Evolutionary conservation across 2,888 invertebrate genomes (phyloP).

Genomic region (Pilophorus perplexus): DNA sequence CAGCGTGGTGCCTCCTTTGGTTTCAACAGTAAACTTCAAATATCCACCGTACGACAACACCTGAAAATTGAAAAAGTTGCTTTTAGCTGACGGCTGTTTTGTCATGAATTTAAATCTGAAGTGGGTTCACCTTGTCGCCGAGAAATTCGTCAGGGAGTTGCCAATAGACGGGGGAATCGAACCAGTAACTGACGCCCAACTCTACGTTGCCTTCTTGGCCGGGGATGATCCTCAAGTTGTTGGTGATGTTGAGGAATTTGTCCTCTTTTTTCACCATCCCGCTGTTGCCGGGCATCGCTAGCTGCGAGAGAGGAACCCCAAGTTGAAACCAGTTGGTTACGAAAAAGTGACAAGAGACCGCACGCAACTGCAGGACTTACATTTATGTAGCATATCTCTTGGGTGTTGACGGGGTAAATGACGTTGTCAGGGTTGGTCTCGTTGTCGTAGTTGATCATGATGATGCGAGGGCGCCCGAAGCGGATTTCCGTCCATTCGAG

Average conservation of each 20-base stretch:
- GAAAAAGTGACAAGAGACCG: too few species aligned
- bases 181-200: conserved; percentile 57
- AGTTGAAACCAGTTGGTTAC: too few species aligned
- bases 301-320: conserved; percentile 49
- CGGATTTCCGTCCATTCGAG: conserved; percentile 80
- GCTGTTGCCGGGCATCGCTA: conserved; percentile 52
- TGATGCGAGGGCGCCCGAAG: conserved; percentile 53
- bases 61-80: conserved; percentile 54
- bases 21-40: conserved; percentile 69
- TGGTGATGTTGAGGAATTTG: conserved; percentile 58
- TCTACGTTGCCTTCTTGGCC: conserved; percentile 59
- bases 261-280: conserved; percentile 53
- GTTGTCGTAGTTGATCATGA: conserved; percentile 50
- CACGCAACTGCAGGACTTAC: conserved; percentile 47
- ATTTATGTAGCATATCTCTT: conserved; percentile 53
- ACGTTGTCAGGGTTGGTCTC: conserved; percentile 49
- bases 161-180: conserved; percentile 75
- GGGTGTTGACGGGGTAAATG: conserved; percentile 51
- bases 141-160: conserved; percentile 75
- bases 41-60: conserved; percentile 89
- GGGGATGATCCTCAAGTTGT: conserved; percentile 64
- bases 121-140: conserved; percentile 73
- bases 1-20: conserved; percentile 63
- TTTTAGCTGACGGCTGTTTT: too few species aligned
- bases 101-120: too few species aligned